Percentiles rank a stretch among this genome's conserved stretches.
Conservation (phyloP, 2,797 vertebrate genomes). For the Mareca penelope region DNA sequence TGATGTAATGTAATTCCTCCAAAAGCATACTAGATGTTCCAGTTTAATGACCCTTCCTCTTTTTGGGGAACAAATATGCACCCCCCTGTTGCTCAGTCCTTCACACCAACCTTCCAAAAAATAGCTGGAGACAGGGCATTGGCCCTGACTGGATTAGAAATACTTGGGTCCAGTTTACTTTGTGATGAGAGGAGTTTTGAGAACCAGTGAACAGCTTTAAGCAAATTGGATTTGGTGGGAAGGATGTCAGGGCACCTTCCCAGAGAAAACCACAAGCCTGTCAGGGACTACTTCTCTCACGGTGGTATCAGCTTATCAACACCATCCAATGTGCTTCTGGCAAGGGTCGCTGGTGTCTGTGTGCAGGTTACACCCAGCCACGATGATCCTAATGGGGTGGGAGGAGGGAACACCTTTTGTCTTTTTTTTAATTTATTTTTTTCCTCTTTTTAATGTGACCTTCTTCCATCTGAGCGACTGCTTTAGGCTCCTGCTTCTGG, state of each 20-base stretch:
- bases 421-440: not conserved
- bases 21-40: slow-evolving; percentile 69
- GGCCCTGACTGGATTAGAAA: slow-evolving; percentile 16
- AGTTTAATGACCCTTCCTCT: slow-evolving; percentile 65
- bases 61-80: slow-evolving; percentile 58
- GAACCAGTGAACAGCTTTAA: not conserved
- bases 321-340: not conserved
- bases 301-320: not conserved
- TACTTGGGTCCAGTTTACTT: not conserved
- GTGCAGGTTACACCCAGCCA: not conserved
- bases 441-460: slow-evolving; percentile 25
- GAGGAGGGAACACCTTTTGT: not conserved
- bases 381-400: not conserved
- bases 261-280: not conserved
- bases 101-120: slow-evolving; percentile 16
- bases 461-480: not conserved
- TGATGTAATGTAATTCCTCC: slow-evolving; percentile 72
- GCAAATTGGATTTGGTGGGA: not conserved
- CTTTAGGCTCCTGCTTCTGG: slow-evolving; percentile 21
- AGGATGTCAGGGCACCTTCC: not conserved
- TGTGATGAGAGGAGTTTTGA: slow-evolving; percentile 37
- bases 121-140: slow-evolving; percentile 50
- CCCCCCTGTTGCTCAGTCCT: not conserved
- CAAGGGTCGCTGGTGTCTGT: not conserved
- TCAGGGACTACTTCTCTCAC: not conserved